Evolutionary conservation across 2,113 vertebrate species (phyloP).

Genomic region (Pteruthius melanotis): DNA sequence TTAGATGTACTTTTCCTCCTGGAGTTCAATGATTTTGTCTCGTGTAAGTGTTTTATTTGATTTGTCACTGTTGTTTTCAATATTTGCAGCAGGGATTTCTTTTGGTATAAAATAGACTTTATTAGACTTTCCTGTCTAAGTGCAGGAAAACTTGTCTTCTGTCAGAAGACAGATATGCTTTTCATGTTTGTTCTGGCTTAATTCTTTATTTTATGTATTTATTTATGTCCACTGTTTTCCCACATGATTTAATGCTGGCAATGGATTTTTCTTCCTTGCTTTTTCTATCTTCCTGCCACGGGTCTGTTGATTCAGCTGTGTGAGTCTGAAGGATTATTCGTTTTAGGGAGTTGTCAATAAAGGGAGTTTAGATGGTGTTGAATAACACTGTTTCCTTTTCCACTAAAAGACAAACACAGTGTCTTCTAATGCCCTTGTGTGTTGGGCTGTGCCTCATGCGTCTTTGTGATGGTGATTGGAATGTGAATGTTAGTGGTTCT

Average conservation of each 20-base stretch:
- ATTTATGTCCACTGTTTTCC: neutral
- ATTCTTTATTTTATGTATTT: neutral
- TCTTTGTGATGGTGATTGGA: neutral
- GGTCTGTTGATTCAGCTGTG: slow-evolving; percentile 51
- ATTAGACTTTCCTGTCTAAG: neutral
- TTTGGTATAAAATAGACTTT: neutral
- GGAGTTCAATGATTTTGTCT: neutral
- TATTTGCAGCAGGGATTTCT: slow-evolving; percentile 1
- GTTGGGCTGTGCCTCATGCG: neutral
- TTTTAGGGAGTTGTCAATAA: slow-evolving; percentile 51
- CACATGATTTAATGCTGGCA: neutral
- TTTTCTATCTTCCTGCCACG: neutral
- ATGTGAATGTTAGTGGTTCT: slow-evolving; percentile 6
- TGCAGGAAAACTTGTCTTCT: neutral
- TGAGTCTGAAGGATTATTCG: neutral
- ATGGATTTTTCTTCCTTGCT: neutral
- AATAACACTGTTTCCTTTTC: slow-evolving; percentile 45
- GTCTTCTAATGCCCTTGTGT: slow-evolving; percentile 55
- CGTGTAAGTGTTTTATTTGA: neutral
- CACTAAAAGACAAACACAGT: slow-evolving; percentile 16
- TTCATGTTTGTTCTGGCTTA: neutral
- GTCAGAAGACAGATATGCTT: neutral
- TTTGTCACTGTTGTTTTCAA: neutral
- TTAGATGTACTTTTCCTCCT: neutral
- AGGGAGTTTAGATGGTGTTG: neutral